phyloP scores from a whole-genome alignment of 35 echinoderm and acorn worm species.

The Lytechinus pictus region DNA sequence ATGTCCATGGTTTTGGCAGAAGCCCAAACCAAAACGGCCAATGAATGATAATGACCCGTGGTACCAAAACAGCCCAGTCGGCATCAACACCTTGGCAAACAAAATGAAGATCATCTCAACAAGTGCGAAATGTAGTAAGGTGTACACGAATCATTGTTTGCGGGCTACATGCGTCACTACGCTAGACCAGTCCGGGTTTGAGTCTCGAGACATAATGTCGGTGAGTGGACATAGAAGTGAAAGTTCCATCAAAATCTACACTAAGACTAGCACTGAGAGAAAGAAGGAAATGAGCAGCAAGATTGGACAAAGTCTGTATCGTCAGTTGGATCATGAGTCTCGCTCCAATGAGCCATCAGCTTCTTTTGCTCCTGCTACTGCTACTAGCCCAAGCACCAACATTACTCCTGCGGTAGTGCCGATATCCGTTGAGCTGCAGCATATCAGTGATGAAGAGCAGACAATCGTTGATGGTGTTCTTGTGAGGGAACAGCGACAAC shows the following conservation, averaged over 20 bases:
- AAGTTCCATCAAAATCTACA: neutral
- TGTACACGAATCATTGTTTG: conserved; percentile 62
- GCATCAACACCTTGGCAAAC: conserved; percentile 42
- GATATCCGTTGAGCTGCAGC: too few relatives aligned
- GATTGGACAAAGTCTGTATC: neutral
- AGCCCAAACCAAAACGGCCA: neutral
- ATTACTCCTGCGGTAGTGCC: too few relatives aligned
- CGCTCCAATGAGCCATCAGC: too few relatives aligned
- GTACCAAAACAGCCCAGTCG: conserved; percentile 36
- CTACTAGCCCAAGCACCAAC: too few relatives aligned
- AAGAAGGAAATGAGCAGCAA: conserved; percentile 29
- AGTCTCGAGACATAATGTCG: conserved; percentile 63
- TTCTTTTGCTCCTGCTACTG: too few relatives aligned
- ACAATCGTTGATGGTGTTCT: too few relatives aligned
- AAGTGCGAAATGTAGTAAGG: conserved; percentile 47
- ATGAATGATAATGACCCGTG: neutral
- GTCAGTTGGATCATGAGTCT: too few relatives aligned
- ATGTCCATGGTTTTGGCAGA: conserved; percentile 63
- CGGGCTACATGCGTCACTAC: conserved; percentile 59
- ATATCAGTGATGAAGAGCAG: too few relatives aligned
- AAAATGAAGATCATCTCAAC: conserved; percentile 64
- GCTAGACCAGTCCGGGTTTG: conserved; percentile 62
- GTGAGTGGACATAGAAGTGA: conserved; percentile 40
- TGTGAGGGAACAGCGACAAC: too few relatives aligned
- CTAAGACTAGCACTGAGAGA: neutral